phyloP scores from a whole-genome alignment of 2,113 vertebrate species.

The Rhineura floridana region DNA sequence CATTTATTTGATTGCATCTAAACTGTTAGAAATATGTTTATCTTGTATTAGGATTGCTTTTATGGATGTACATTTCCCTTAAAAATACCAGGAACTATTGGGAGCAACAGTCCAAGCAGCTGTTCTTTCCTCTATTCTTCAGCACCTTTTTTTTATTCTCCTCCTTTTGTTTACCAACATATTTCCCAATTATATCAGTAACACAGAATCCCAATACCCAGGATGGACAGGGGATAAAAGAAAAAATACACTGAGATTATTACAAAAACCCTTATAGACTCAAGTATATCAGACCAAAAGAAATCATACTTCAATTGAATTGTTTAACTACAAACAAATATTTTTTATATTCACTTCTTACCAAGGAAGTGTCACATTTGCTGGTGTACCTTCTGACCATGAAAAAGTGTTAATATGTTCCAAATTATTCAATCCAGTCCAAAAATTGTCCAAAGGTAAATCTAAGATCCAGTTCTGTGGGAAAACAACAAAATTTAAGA shows the following conservation, averaged over 20 bases:
- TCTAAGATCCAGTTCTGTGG: constrained; percentile 33
- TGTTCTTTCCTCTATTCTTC: neutral
- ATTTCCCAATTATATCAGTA: neutral
- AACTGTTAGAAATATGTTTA: neutral
- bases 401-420: constrained; percentile 12
- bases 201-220: neutral
- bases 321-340: neutral
- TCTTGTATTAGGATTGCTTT: neutral
- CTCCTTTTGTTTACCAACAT: neutral
- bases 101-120: neutral
- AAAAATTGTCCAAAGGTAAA: constrained; percentile 26
- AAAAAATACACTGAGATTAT: neutral
- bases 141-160: neutral
- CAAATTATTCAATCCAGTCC: constrained; percentile 44
- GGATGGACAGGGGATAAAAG: neutral
- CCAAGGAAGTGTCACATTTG: constrained; percentile 24
- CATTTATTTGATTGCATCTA: neutral
- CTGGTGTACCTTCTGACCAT: constrained; percentile 29
- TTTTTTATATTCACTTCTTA: neutral
- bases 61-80: too few relatives aligned
- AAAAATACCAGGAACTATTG: too few relatives aligned
- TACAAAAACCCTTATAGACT: neutral
- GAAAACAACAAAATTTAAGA: neutral
- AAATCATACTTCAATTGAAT: neutral
- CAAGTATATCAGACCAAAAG: neutral